Evolutionary conservation across 2,113 vertebrate species (phyloP).

Genomic region (Piaya cayana): DNA sequence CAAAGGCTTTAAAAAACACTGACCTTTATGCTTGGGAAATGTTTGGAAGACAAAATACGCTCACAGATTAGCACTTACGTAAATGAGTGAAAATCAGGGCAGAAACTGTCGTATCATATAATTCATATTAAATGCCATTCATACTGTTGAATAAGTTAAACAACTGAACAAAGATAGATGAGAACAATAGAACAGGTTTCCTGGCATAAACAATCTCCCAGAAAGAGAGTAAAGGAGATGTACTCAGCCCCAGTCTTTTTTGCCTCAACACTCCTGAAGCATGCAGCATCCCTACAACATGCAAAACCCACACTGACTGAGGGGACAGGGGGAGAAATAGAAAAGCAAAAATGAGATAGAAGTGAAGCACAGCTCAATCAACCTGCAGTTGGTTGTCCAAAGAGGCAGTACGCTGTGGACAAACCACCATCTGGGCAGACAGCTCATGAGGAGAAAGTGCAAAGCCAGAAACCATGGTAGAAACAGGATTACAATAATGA

Average conservation of each 20-base stretch:
- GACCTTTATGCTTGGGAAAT: background rate
- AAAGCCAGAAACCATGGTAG: background rate
- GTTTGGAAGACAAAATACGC: background rate
- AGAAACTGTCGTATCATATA: background rate
- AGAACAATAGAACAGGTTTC: background rate
- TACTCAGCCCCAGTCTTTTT: background rate
- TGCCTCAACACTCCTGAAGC: background rate
- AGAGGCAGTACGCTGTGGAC: background rate
- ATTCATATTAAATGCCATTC: slow-evolving; percentile 13
- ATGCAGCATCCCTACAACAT: background rate
- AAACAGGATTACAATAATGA: background rate
- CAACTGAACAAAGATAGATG: background rate
- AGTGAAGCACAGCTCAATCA: background rate
- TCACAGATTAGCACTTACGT: background rate
- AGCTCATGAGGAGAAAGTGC: background rate
- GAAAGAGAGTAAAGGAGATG: background rate
- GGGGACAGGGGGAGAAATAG: background rate
- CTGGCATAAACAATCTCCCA: background rate
- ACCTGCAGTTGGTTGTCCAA: background rate
- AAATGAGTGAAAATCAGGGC: background rate
- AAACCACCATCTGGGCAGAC: background rate
- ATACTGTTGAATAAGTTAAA: background rate
- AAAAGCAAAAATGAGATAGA: background rate
- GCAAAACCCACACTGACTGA: background rate
- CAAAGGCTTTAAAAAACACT: background rate